Conservation (phyloP, 2,888 invertebrate genomes). For the Acronicta psi region DNA sequence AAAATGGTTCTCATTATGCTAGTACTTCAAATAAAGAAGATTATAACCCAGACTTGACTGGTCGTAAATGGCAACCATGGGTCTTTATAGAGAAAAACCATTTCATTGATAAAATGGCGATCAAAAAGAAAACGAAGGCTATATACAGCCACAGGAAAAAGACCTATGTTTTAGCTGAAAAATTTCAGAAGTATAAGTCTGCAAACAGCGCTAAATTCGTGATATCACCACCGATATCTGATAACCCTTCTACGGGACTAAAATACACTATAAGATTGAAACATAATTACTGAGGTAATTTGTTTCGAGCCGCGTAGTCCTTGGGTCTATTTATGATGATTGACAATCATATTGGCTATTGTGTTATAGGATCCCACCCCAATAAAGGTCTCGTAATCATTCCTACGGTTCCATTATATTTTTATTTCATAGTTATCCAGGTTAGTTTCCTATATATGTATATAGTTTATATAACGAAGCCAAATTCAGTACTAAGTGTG, state of each 20-base stretch:
- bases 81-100: slow-evolving; percentile 83
- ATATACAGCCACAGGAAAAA: slow-evolving; percentile 80
- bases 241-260: slow-evolving; percentile 70
- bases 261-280: slow-evolving; percentile 85
- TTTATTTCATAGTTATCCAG: slow-evolving; percentile 76
- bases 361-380: slow-evolving; percentile 69
- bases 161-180: slow-evolving; percentile 78
- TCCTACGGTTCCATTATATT: slow-evolving; percentile 72
- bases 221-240: slow-evolving; percentile 77
- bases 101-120: slow-evolving; percentile 85
- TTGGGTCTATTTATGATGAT: slow-evolving; percentile 50
- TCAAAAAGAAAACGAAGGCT: slow-evolving; percentile 78
- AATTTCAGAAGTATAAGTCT: slow-evolving; percentile 82
- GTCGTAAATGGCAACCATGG: slow-evolving; percentile 87
- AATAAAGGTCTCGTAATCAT: slow-evolving; percentile 72
- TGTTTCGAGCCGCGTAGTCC: slow-evolving; percentile 53
- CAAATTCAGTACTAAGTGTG: slow-evolving; percentile 82
- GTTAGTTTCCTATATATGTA: slow-evolving; percentile 70
- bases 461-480: slow-evolving; percentile 72
- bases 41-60: slow-evolving; percentile 83
- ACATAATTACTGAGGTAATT: slow-evolving; percentile 72
- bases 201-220: slow-evolving; percentile 78
- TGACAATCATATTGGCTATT: slow-evolving; percentile 54
- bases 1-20: slow-evolving; percentile 84
- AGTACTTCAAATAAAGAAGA: slow-evolving; percentile 72